Evolutionary conservation across 1,140 invertebrate genomes (phyloP).

Genomic region (Uloborus diversus): DNA sequence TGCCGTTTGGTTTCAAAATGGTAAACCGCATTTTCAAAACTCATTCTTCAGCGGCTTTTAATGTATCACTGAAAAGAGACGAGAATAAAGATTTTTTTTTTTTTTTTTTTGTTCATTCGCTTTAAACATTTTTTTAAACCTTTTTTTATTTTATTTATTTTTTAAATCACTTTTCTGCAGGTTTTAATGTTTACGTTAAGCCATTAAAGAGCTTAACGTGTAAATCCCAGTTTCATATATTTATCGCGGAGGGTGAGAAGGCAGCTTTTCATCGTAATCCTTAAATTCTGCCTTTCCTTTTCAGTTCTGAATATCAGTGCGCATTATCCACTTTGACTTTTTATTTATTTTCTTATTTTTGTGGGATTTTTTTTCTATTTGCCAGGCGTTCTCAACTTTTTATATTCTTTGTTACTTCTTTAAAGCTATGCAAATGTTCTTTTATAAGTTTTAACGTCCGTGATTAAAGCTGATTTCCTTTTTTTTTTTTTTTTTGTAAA

Average conservation of each 20-base stretch:
- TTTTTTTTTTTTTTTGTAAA: too few species aligned
- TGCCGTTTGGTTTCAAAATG: constrained; percentile 31
- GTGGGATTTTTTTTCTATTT: too few species aligned
- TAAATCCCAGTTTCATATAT: constrained; percentile 50
- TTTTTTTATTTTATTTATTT: too few species aligned
- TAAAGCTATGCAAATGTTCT: too few species aligned
- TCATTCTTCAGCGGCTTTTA: constrained; percentile 2
- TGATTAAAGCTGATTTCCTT: too few species aligned
- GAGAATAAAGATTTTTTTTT: constrained; percentile 6
- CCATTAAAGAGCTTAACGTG: constrained; percentile 50
- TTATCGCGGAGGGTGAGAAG: constrained; percentile 9
- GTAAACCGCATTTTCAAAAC: constrained; percentile 43
- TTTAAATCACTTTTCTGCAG: constrained; percentile 23
- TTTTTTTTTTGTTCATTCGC: neutral
- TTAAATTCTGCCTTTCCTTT: neutral
- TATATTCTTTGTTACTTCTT: too few species aligned
- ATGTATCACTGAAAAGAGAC: neutral
- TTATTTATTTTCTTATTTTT: too few species aligned
- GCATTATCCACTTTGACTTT: too few species aligned
- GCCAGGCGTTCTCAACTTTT: too few species aligned
- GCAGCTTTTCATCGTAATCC: constrained; percentile 46
- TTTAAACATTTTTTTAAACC: constrained; percentile 4
- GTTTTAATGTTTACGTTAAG: constrained; percentile 54
- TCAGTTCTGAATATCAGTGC: too few species aligned
- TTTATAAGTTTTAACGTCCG: too few species aligned